phyloP scores from a whole-genome alignment of 2,797 vertebrate genomes.

The Gila robusta region DNA sequence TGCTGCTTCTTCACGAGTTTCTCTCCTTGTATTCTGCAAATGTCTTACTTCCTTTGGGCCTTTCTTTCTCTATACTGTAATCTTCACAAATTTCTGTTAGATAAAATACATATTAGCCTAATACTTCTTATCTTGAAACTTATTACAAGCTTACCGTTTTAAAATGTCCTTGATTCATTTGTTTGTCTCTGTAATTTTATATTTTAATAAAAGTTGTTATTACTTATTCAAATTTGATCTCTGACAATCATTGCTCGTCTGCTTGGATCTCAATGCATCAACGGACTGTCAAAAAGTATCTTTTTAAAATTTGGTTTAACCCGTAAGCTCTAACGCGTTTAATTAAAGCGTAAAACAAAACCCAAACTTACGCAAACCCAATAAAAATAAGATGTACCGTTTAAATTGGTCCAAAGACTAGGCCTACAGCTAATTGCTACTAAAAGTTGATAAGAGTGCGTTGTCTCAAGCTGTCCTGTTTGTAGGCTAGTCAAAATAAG shows the following conservation, averaged over 20 bases:
- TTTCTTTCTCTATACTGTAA: background rate
- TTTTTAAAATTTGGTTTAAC: background rate
- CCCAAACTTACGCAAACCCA: background rate
- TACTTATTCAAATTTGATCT: background rate
- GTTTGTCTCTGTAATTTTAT: background rate
- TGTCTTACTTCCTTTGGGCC: background rate
- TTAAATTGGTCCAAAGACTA: background rate
- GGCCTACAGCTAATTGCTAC: background rate
- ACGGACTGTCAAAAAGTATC: background rate
- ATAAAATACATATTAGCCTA: background rate
- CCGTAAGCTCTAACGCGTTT: no score
- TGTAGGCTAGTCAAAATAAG: background rate
- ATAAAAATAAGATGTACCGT: background rate
- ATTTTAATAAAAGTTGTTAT: background rate
- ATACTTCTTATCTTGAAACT: background rate
- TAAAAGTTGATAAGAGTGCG: background rate
- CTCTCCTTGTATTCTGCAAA: background rate
- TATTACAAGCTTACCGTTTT: background rate
- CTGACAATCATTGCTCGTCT: background rate
- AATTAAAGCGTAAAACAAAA: background rate
- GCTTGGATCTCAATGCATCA: background rate
- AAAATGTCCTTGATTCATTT: background rate
- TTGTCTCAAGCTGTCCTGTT: background rate
- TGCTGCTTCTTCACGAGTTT: background rate
- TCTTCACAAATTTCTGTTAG: background rate